Percentiles rank a stretch among this genome's conserved stretches.
phyloP scores from a whole-genome alignment of 2,888 invertebrate genomes.

The Theretra japonica region DNA sequence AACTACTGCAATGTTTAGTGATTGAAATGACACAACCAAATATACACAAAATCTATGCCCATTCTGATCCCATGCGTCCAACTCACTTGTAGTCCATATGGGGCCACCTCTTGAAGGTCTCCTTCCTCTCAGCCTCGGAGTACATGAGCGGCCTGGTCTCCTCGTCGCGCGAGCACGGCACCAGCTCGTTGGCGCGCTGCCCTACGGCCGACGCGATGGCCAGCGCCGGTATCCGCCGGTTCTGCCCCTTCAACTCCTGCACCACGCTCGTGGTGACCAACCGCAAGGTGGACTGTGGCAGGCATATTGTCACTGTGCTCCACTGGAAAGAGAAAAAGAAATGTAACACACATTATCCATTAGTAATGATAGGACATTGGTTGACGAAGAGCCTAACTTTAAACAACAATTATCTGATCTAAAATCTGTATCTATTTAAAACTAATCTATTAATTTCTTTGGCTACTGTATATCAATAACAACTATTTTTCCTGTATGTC shows the following conservation, averaged over 20 bases:
- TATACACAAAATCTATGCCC: too few relatives aligned
- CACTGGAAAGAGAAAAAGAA: constrained; percentile 86
- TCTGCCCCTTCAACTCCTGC: constrained; percentile 92
- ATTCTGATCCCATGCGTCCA: not conserved
- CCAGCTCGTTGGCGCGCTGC: constrained; percentile 92
- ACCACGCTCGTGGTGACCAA: constrained; percentile 92
- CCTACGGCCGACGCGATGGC: constrained; percentile 95
- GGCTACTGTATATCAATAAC: too few relatives aligned
- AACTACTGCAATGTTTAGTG: too few relatives aligned
- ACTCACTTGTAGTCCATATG: constrained; percentile 97
- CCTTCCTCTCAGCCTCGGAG: constrained; percentile 94
- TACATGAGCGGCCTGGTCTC: constrained; percentile 89
- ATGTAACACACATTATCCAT: not conserved
- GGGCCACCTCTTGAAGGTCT: constrained; percentile 97
- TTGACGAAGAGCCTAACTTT: too few relatives aligned
- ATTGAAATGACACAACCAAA: too few relatives aligned
- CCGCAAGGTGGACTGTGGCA: constrained; percentile 91
- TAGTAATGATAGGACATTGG: not conserved
- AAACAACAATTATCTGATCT: too few relatives aligned
- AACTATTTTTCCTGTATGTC: too few relatives aligned
- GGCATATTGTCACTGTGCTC: constrained; percentile 94
- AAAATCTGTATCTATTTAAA: too few relatives aligned
- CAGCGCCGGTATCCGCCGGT: constrained; percentile 92
- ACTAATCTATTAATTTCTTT: too few relatives aligned
- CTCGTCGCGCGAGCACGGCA: constrained; percentile 83